These are phyloP conservation scores for Malurus cyaneus DNA, from an alignment of 2,113 vertebrate genomes.

Conservation along the genomic window DNA sequence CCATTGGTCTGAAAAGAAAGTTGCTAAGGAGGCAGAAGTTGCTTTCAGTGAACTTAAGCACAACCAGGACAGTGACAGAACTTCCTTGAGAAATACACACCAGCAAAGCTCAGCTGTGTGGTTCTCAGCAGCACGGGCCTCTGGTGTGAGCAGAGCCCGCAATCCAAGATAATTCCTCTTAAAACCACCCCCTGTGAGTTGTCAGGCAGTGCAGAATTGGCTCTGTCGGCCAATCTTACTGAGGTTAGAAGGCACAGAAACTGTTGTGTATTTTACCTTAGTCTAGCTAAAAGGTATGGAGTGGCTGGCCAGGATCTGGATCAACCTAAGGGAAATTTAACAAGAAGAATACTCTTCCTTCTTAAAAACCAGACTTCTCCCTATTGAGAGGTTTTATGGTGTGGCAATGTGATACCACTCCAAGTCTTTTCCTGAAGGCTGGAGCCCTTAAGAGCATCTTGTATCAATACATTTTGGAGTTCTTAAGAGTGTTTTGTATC, in stretches of 20 bases:
- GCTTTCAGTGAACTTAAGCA: background rate
- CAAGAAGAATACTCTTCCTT: background rate
- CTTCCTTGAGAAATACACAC: background rate
- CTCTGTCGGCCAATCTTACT: background rate
- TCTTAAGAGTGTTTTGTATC: background rate
- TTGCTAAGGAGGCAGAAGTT: background rate
- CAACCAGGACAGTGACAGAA: background rate
- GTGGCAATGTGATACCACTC: background rate
- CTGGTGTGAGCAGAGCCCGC: background rate
- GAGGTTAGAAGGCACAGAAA: background rate
- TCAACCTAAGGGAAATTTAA: background rate
- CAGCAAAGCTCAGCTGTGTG: background rate
- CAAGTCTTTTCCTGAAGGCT: background rate
- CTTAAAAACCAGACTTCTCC: background rate
- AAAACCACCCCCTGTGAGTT: accelerated
- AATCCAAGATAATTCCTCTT: background rate
- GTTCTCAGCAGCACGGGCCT: background rate
- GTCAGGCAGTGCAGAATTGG: background rate
- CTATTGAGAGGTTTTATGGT: background rate
- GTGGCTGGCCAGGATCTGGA: background rate
- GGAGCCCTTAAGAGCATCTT: background rate
- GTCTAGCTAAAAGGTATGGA: background rate
- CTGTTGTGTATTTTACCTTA: background rate
- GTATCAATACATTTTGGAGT: background rate
- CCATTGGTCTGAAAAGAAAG: background rate